phyloP scores from a whole-genome alignment of 2,888 invertebrate species.

The Drosophila subsilvestris region DNA sequence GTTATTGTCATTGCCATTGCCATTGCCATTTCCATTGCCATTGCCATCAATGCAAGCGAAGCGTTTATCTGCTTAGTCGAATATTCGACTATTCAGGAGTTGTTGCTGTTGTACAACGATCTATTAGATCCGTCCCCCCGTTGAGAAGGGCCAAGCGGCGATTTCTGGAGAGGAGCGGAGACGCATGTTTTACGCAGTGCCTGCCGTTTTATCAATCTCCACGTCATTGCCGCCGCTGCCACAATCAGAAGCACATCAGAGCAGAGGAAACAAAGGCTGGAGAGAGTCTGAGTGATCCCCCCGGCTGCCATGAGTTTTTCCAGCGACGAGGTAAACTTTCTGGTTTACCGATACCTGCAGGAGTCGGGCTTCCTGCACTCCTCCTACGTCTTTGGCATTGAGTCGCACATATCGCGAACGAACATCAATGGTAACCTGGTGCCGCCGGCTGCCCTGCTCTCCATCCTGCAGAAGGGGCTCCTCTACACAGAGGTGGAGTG shows the following conservation, averaged over 20 bases:
- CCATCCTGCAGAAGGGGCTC: constrained; percentile 98
- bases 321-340: constrained; percentile 99
- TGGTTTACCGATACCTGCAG: constrained; percentile 98
- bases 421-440: constrained; percentile 99
- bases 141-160: background rate
- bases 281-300: background rate
- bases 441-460: constrained; percentile 96
- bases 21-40: no score
- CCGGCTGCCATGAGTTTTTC: constrained; percentile 94
- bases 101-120: no score
- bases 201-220: constrained; percentile 27
- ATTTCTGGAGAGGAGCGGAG: constrained; percentile 12
- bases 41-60: no score
- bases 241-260: constrained; percentile 40
- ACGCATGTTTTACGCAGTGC: constrained; percentile 72
- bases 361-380: constrained; percentile 99
- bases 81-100: no score
- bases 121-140: no score
- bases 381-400: constrained; percentile 99
- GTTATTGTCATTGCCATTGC: no score
- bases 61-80: no score
- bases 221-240: background rate
- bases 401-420: constrained; percentile 98
- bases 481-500: constrained; percentile 99
- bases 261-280: background rate